Evolutionary conservation across 2,888 invertebrate genomes (phyloP), one percentile per base, ranked within the genome.

Genomic region (Volucella zonaria): DNA sequence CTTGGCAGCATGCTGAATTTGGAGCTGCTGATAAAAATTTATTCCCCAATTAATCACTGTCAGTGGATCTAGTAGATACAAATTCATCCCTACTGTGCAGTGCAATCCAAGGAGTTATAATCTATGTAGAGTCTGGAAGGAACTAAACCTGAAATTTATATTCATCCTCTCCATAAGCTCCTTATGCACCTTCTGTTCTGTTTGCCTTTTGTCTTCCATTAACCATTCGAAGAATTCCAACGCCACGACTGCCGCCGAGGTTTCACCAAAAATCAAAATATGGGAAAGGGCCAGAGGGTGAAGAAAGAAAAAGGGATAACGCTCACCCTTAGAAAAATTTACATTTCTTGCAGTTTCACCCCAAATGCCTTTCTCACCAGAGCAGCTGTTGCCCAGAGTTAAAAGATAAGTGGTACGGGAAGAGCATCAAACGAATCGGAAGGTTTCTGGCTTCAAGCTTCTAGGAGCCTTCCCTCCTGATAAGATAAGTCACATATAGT

Each of bases 401-500:
- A 62, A 38, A 47, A 42, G 3, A 15, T 58, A 52, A 14, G 59
- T 10, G 12, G 40, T 67, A 3, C 4, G 23, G 31, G 31, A 14
- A 14, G 56, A 38, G 31, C 31, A 31, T 31, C 31, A 31, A 31
- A 43, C 40, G 54, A 62, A 52, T 8, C 3, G 68, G 62, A 64
- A 31, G 31, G 31, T 6, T 31, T 51, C 68, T 68, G 56, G 47
- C 31, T n/a, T 9, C 18, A 47, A 51, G 78, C 42, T 59, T 47
- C 59, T 40, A 14, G 78, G 62, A 42, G 54, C 43, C 59, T 6
- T 31, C 31, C 59, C 8, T 71, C 56, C 76, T 56, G 85, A 85
- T 85, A 85, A 81, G 76, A 85, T 85, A 85, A 85, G 85, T 85
- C 81, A 85, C 76, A 85, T 56, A 73, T 56, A 85, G 73, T 85